Evolutionary conservation across 2,888 invertebrate genomes (phyloP).

Genomic region (Thysanoteuthis rhombus): DNA sequence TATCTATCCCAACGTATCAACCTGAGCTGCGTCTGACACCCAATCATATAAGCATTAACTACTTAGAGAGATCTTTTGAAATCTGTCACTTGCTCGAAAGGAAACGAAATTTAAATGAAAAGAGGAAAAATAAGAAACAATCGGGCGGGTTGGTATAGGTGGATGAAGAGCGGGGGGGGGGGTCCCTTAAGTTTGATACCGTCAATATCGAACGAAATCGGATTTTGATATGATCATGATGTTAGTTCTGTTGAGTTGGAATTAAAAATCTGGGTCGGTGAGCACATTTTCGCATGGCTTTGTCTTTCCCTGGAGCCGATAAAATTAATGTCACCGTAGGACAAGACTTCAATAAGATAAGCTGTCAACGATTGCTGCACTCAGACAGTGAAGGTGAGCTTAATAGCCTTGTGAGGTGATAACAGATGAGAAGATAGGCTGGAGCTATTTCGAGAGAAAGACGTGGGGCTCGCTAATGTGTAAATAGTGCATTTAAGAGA

Average conservation of each 20-base stretch:
- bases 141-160: background rate
- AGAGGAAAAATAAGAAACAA: background rate
- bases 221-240: conserved; percentile 12
- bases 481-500: background rate
- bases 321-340: conserved; percentile 12
- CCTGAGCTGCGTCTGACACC: background rate
- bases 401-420: background rate
- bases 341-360: background rate
- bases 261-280: background rate
- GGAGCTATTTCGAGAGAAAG: background rate
- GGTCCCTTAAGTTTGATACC: background rate
- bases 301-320: background rate
- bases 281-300: conserved; percentile 12
- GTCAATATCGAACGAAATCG: background rate
- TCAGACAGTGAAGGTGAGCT: background rate
- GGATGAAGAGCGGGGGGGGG: background rate
- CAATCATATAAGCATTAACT: background rate
- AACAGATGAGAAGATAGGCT: background rate
- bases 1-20: background rate
- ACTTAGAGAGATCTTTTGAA: background rate
- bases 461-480: background rate
- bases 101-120: background rate
- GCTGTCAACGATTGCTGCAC: conserved; percentile 12
- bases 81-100: background rate
- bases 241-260: background rate